phyloP scores from a whole-genome alignment of 2,113 vertebrate species.

The Colossoma macropomum region DNA sequence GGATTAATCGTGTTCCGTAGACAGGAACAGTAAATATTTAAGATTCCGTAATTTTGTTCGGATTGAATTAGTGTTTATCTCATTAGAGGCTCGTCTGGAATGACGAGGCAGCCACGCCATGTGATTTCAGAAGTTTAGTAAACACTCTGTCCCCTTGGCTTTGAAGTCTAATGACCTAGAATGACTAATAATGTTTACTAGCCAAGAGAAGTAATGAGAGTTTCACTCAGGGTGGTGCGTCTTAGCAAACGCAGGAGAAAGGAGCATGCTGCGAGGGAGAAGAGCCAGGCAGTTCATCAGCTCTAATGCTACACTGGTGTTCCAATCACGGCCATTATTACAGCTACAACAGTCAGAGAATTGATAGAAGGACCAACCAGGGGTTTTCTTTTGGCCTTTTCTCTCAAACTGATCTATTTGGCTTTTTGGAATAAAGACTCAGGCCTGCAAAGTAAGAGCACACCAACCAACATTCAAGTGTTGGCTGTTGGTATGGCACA shows the following conservation, averaged over 20 bases:
- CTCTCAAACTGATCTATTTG: neutral
- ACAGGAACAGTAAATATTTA: constrained; percentile 66
- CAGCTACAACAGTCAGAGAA: neutral
- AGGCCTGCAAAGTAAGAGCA: neutral
- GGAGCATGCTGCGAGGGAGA: constrained; percentile 18
- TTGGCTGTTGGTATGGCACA: too few species aligned
- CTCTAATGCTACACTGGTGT: neutral
- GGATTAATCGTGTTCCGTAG: constrained; percentile 57
- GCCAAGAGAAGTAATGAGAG: constrained; percentile 45
- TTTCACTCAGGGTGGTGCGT: constrained; percentile 24
- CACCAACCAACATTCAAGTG: too few species aligned
- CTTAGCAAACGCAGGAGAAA: constrained; percentile 2
- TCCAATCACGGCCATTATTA: constrained; percentile 28
- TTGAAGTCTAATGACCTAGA: constrained; percentile 60
- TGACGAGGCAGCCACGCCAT: constrained; percentile 51
- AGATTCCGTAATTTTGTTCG: constrained; percentile 55
- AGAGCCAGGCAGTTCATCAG: constrained; percentile 27
- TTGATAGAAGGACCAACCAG: constrained; percentile 11
- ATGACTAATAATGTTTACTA: constrained; percentile 56
- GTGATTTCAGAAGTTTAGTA: constrained; percentile 62
- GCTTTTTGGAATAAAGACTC: neutral
- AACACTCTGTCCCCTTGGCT: constrained; percentile 56
- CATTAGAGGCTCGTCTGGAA: constrained; percentile 57
- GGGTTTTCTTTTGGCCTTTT: neutral
- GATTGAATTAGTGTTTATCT: constrained; percentile 66